Conservation (phyloP, 2,888 invertebrate species). For the Diarsia brunnea region DNA sequence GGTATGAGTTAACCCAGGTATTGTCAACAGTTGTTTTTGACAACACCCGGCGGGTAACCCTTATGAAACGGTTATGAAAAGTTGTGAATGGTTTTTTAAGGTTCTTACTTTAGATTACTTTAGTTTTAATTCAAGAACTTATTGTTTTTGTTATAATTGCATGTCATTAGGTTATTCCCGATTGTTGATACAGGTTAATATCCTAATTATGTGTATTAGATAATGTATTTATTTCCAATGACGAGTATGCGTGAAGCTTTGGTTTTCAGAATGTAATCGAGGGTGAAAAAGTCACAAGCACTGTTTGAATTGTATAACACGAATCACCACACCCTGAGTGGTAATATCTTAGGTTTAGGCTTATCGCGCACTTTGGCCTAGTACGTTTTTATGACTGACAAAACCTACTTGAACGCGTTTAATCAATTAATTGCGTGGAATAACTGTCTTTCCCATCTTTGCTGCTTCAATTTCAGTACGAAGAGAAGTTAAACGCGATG, state of each 20-base stretch:
- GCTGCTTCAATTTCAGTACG: background rate
- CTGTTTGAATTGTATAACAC: constrained; percentile 28
- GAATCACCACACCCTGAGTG: constrained; percentile 9
- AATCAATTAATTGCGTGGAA: background rate
- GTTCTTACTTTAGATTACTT: constrained; percentile 27
- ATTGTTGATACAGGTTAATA: constrained; percentile 42
- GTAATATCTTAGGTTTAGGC: constrained; percentile 37
- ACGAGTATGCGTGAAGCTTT: constrained; percentile 6
- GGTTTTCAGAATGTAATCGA: constrained; percentile 16
- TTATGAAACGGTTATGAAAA: constrained; percentile 32
- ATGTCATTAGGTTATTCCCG: constrained; percentile 41
- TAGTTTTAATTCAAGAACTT: constrained; percentile 57
- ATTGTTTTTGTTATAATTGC: constrained; percentile 48
- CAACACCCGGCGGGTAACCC: constrained; percentile 13
- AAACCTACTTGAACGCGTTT: background rate
- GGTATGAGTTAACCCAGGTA: constrained; percentile 7
- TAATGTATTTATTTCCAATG: constrained; percentile 23
- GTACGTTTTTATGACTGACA: background rate
- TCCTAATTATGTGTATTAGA: constrained; percentile 31
- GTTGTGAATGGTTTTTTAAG: constrained; percentile 45
- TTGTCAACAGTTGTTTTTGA: constrained; percentile 11
- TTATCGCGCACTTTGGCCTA: constrained; percentile 31
- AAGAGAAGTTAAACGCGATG: background rate
- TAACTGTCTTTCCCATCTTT: background rate
- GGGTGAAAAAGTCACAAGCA: constrained; percentile 9